Conservation (phyloP, 2,113 vertebrate genomes). For the Catharus fuscescens region DNA sequence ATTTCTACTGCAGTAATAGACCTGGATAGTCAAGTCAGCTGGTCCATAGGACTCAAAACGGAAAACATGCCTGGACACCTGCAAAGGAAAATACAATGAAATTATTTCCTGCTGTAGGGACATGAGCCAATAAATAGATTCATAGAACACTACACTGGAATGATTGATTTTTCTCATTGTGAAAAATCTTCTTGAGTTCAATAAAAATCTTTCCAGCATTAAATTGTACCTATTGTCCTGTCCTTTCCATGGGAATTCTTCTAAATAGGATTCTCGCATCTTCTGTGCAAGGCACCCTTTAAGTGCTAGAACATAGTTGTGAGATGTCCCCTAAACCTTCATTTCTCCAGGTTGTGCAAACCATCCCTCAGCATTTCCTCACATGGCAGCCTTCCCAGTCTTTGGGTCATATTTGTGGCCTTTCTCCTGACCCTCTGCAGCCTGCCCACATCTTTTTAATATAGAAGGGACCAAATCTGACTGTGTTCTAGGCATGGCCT, state of each 20-base stretch:
- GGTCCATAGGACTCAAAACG: neutral
- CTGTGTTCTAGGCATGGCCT: neutral
- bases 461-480: neutral
- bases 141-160: rapidly evolving
- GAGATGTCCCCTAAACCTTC: neutral
- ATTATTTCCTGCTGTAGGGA: neutral
- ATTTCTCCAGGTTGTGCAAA: neutral
- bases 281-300: neutral
- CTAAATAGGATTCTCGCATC: neutral
- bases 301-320: neutral
- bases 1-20: neutral
- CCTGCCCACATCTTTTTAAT: neutral
- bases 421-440: neutral
- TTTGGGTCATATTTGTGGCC: neutral
- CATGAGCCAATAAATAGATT: neutral
- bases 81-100: neutral
- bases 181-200: neutral
- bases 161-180: neutral
- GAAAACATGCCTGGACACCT: neutral
- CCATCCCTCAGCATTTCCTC: neutral
- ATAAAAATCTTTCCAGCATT: neutral
- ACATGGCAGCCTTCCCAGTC: neutral
- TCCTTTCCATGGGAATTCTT: neutral
- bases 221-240: neutral
- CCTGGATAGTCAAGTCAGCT: neutral